Conservation (phyloP, 2,797 vertebrate genomes). For the Myripristis murdjan region DNA sequence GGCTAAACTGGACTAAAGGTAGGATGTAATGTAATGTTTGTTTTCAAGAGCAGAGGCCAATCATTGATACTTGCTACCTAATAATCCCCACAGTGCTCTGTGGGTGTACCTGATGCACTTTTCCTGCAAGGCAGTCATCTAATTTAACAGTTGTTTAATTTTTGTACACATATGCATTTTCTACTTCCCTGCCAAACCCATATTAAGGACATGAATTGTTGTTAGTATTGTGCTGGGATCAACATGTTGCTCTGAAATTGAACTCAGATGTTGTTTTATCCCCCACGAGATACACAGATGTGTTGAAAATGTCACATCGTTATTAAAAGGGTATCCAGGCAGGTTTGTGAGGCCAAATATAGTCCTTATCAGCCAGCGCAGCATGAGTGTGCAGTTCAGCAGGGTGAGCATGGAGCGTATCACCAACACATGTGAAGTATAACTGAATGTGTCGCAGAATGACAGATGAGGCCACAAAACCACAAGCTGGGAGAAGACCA, state of each 20-base stretch:
- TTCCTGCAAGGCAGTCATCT: not conserved
- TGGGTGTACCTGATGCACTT: not conserved
- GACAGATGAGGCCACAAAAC: conserved; percentile 66
- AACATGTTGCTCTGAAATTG: not conserved
- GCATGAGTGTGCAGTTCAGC: conserved; percentile 65
- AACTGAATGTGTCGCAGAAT: conserved; percentile 71
- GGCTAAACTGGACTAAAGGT: conserved; percentile 1
- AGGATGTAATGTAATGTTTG: not conserved
- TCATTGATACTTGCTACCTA: no score
- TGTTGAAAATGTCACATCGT: conserved; percentile 4
- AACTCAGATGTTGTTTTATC: not conserved
- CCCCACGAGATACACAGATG: not conserved
- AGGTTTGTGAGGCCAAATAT: conserved; percentile 71
- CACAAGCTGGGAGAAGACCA: conserved; percentile 50
- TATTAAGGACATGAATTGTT: not conserved
- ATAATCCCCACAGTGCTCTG: not conserved
- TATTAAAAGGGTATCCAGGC: conserved; percentile 12
- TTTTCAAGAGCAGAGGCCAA: not conserved
- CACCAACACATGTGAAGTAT: conserved; percentile 43
- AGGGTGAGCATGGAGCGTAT: conserved; percentile 21
- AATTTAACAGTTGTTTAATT: not conserved
- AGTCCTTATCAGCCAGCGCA: conserved; percentile 77
- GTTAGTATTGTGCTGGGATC: not conserved
- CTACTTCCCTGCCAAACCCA: not conserved
- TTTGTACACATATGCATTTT: not conserved